Evolutionary conservation across 2,888 invertebrate genomes (phyloP).

Genomic region (Drosophila sordidapex): DNA sequence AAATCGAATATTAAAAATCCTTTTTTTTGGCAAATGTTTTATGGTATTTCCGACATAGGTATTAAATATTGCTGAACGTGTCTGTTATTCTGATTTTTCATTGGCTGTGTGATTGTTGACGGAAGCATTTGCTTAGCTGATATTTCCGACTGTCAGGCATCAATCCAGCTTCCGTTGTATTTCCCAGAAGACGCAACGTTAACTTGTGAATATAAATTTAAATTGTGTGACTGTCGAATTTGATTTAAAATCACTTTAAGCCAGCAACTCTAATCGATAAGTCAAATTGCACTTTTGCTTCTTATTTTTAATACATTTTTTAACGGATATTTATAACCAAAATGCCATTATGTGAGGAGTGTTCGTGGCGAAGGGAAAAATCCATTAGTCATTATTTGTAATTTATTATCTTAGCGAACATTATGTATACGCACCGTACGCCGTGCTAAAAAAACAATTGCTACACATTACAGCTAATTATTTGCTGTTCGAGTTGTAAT

Average conservation of each 20-base stretch:
- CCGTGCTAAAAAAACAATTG: slow-evolving; percentile 52
- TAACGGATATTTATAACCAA: neutral
- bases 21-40: neutral
- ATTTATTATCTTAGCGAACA: slow-evolving; percentile 44
- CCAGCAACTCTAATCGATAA: neutral
- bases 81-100: slow-evolving; percentile 12
- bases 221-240: slow-evolving; percentile 5
- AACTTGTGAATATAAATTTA: slow-evolving; percentile 15
- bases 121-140: slow-evolving; percentile 37
- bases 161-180: slow-evolving; percentile 13
- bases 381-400: slow-evolving; percentile 40
- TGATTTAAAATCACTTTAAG: neutral
- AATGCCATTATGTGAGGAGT: neutral
- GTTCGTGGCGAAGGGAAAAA: slow-evolving; percentile 15
- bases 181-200: slow-evolving; percentile 22
- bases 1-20: neutral
- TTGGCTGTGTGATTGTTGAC: slow-evolving; percentile 31
- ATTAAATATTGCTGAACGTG: neutral
- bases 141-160: slow-evolving; percentile 35
- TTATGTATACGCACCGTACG: neutral
- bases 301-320: neutral
- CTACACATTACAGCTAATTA: slow-evolving; percentile 43
- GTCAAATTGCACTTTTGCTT: neutral
- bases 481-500: slow-evolving; percentile 23
- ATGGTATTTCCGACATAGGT: neutral